Evolutionary conservation across 2,888 invertebrate genomes (phyloP).

Genomic region (Drosophila dives): DNA sequence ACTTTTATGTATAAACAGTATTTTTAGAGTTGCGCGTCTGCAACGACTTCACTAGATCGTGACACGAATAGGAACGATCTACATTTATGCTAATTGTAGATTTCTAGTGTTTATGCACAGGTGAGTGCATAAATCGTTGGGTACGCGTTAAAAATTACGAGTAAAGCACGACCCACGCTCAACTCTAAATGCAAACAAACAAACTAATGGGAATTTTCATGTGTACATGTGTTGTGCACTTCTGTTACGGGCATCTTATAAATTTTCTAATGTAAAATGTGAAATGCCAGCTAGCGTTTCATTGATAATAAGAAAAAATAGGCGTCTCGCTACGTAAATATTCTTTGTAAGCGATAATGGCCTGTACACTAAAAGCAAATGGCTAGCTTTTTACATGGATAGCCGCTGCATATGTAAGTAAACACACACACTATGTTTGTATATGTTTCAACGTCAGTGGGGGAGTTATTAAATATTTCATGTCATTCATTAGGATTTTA

Average conservation of each 20-base stretch:
- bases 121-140: not conserved
- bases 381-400: slow-evolving; percentile 6
- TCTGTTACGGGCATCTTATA: not conserved
- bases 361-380: slow-evolving; percentile 14
- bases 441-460: not conserved
- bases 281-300: not conserved
- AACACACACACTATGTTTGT: not conserved
- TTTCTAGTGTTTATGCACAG: not conserved
- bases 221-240: not conserved
- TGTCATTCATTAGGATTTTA: not conserved
- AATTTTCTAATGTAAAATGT: not conserved
- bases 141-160: not conserved
- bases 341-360: slow-evolving; percentile 45
- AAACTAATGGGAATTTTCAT: not conserved
- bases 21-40: not conserved
- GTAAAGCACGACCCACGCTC: not conserved
- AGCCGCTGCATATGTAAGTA: slow-evolving; percentile 7
- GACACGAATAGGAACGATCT: not conserved
- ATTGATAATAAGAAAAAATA: slow-evolving; percentile 3
- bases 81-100: not conserved
- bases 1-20: not conserved
- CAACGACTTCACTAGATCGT: not conserved
- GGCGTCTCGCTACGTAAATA: slow-evolving; percentile 18
- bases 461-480: not conserved
- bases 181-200: not conserved